phyloP scores from a whole-genome alignment of 2,888 invertebrate species.

The Acrocera orbiculus region DNA sequence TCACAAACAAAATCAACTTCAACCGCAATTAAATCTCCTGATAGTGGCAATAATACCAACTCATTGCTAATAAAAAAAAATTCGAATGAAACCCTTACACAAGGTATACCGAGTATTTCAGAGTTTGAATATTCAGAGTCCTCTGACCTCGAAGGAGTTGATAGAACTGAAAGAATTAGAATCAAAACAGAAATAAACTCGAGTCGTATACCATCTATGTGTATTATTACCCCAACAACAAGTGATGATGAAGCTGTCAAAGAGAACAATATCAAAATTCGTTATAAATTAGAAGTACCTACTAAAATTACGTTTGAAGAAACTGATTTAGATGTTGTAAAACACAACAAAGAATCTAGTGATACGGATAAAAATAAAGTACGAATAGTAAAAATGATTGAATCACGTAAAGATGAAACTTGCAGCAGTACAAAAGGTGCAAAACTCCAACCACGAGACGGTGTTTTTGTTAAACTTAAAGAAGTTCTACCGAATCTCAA shows the following conservation, averaged over 20 bases:
- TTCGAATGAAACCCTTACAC: conserved; percentile 51
- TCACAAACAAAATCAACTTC: conserved; percentile 5
- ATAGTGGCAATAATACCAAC: conserved; percentile 65
- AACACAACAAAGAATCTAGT: background rate
- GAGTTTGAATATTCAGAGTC: conserved; percentile 76
- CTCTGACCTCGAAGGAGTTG: conserved; percentile 73
- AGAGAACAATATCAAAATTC: conserved; percentile 19
- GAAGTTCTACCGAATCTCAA: conserved; percentile 41
- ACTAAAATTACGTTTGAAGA: background rate
- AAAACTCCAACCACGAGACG: conserved; percentile 45
- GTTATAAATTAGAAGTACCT: conserved; percentile 6
- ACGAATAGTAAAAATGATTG: conserved; percentile 9
- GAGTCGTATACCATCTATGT: conserved; percentile 80
- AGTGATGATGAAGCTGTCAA: conserved; percentile 59
- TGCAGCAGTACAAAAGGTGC: conserved; percentile 26
- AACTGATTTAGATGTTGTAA: conserved; percentile 1
- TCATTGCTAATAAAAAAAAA: conserved; percentile 54
- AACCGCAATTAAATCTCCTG: conserved; percentile 50
- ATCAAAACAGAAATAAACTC: conserved; percentile 75
- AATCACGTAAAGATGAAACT: conserved; percentile 26
- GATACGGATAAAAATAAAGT: conserved; percentile 1
- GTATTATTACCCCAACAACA: conserved; percentile 73
- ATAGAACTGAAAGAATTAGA: conserved; percentile 67
- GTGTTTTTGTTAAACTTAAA: conserved; percentile 53
- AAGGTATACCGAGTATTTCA: conserved; percentile 48